Base-by-base conservation (phyloP, 2,888 invertebrate species). In the Lissonota sp. region DNA sequence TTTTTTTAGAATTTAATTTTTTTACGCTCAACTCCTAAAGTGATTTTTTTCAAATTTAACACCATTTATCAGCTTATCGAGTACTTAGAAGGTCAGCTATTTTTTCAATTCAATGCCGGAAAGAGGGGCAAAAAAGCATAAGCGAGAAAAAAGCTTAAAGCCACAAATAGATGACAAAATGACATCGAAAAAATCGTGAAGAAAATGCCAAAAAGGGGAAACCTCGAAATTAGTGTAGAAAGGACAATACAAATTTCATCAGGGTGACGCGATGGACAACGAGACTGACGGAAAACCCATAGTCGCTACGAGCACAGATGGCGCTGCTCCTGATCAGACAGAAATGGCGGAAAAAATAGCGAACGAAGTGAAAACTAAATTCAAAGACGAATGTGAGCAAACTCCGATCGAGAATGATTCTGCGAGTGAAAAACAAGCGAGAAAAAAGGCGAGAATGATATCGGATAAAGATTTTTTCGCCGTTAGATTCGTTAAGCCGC, bases 401-500 rank as follows among this genome's bases (percentile, higher is more conserved):
- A 57, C 4, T 6, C 8, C 6, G 37, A 7, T 8, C 1, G 44
- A 51, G 40, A 53, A 70, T 55, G 57, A 63, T 16, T 6, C 14
- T 63, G 63, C 46, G 16, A 55, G 6, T 8, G 44, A 57, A 39
- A 6, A 12, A 14, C 5, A 60, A 26, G 46, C 60, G 12, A 39
- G n/a, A n/a, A 60, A 67, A n/a, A 46, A 53, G 7, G 60, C 39
- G 0, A 53, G 42, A 60, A 67, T 62, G 6, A 70, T 70, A 60
- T 66, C 70, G 7, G 74, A 37, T 4, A 66, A 66, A 42, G 66
- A 78, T 0, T 12, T 1, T 6, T 51, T 81, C 4, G 70, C 70
- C 8, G 81, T 81, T 16, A 55, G 81, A 60, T 81, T 78, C 62
- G 78, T 81, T 12, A 81, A 81, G 51, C 60, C 71, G 74, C 53